A percentile compares a stretch with the other conserved stretches of the same genome.
These are phyloP conservation scores for Lota lota DNA, from an alignment of 2,113 vertebrate species.

Conservation along the genomic window DNA sequence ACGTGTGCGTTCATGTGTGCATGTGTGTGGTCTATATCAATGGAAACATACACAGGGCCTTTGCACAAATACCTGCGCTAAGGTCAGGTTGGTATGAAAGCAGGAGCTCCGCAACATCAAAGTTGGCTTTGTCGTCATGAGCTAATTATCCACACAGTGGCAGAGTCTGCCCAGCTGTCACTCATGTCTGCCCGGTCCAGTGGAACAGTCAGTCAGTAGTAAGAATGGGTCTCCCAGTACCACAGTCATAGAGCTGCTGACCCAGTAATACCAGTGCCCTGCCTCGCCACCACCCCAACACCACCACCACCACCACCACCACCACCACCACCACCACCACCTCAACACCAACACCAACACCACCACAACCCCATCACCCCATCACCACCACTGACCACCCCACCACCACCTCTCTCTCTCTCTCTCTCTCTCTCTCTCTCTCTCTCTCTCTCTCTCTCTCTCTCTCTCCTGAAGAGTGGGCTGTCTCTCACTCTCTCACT, in stretches of 20 bases:
- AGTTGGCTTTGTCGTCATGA: slow-evolving; percentile 71
- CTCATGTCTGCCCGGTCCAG: slow-evolving; percentile 56
- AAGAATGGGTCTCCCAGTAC: too few relatives aligned
- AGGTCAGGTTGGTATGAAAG: slow-evolving; percentile 61
- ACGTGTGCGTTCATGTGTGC: slow-evolving; percentile 12
- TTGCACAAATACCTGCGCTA: slow-evolving; percentile 48
- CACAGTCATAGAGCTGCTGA: neutral
- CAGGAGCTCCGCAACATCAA: slow-evolving; percentile 57
- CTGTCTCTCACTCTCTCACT: too few relatives aligned
- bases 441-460: too few relatives aligned
- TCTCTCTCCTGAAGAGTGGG: too few relatives aligned
- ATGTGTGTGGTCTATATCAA: slow-evolving; percentile 34
- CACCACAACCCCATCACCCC: too few relatives aligned
- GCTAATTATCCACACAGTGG: slow-evolving; percentile 66
- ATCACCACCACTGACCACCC: too few relatives aligned
- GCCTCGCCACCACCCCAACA: neutral
- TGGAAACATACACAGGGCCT: slow-evolving; percentile 39
- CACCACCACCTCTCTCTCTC: too few relatives aligned
- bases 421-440: too few relatives aligned
- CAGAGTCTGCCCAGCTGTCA: slow-evolving; percentile 60
- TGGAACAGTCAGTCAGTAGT: slow-evolving; percentile 33
- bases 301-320: too few relatives aligned
- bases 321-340: too few relatives aligned
- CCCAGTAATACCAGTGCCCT: neutral
- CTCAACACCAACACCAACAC: too few relatives aligned